Percentiles rank a stretch among this genome's conserved stretches.
phyloP scores from a whole-genome alignment of 1,140 invertebrate species.

The Acromyrmex heyeri region DNA sequence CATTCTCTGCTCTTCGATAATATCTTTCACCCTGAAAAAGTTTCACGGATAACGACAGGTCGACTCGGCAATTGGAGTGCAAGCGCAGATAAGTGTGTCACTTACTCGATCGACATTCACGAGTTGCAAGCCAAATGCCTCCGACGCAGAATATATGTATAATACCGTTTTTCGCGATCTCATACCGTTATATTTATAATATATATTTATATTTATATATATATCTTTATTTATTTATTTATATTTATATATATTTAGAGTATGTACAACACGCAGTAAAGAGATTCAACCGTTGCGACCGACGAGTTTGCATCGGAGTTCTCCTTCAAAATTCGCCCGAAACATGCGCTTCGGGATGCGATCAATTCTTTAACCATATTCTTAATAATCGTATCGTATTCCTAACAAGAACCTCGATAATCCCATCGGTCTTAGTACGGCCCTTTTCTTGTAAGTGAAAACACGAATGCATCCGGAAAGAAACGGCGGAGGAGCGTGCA shows the following conservation, averaged over 20 bases:
- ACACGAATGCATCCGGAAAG: slow-evolving; percentile 69
- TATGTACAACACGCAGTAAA: slow-evolving; percentile 84
- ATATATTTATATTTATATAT: slow-evolving; percentile 78
- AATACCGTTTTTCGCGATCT: slow-evolving; percentile 81
- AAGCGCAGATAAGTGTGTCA: slow-evolving; percentile 76
- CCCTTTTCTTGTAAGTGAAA: slow-evolving; percentile 71
- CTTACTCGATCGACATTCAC: slow-evolving; percentile 70
- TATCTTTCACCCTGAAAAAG: slow-evolving; percentile 81
- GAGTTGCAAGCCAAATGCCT: slow-evolving; percentile 82
- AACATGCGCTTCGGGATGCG: not conserved
- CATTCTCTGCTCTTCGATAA: slow-evolving; percentile 79
- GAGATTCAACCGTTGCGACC: slow-evolving; percentile 65
- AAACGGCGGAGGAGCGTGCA: slow-evolving; percentile 71
- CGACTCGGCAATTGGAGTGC: slow-evolving; percentile 81
- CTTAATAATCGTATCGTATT: slow-evolving; percentile 25
- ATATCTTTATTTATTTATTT: slow-evolving; percentile 59
- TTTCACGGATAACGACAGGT: slow-evolving; percentile 84
- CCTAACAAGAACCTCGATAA: slow-evolving; percentile 47
- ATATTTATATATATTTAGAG: slow-evolving; percentile 79
- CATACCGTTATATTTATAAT: slow-evolving; percentile 76
- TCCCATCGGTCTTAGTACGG: slow-evolving; percentile 65
- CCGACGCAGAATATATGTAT: slow-evolving; percentile 83
- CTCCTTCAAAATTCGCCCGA: not conserved
- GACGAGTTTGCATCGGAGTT: slow-evolving; percentile 61
- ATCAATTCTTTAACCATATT: slow-evolving; percentile 17